Percentiles rank a stretch among this genome's conserved stretches.
These are phyloP conservation scores for Kuschelorhynchus macadamiae DNA, from an alignment of 2,888 invertebrate species.

Conservation along the genomic window DNA sequence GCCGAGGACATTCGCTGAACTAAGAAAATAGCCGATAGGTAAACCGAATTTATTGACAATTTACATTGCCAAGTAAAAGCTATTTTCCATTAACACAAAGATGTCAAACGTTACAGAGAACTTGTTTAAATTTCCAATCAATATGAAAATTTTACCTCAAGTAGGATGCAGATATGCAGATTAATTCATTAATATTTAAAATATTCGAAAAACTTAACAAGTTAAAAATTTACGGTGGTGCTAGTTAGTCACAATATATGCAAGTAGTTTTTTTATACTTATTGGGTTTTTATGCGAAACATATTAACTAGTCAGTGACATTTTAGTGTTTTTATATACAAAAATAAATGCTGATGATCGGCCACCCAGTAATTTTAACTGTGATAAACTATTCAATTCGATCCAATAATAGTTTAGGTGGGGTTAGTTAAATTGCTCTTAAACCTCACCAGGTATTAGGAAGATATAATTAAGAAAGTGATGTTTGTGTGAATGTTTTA, in stretches of 20 bases:
- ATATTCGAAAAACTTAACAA: conserved; percentile 29
- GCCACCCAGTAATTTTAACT: no score
- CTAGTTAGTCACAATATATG: conserved; percentile 13
- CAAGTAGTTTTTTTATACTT: no score
- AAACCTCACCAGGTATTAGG: no score
- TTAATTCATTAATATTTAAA: conserved; percentile 41
- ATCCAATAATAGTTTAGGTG: no score
- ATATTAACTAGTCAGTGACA: no score
- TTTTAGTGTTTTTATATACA: no score
- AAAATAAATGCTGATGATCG: no score
- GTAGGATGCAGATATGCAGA: conserved; percentile 42
- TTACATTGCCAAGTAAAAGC: conserved; percentile 19
- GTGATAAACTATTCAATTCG: no score
- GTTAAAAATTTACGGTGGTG: conserved; percentile 24
- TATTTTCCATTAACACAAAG: conserved; percentile 43
- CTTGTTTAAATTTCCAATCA: conserved; percentile 45
- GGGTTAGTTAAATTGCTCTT: no score
- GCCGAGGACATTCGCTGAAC: neutral
- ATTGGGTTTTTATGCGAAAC: no score
- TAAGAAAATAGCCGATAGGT: conserved; percentile 9
- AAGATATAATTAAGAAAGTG: no score
- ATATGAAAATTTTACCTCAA: conserved; percentile 40
- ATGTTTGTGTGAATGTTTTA: no score
- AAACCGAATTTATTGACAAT: conserved; percentile 28
- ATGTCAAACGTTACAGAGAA: conserved; percentile 27